phyloP scores from a whole-genome alignment of 1,140 invertebrate genomes.

The Drosophila pectinifera region DNA sequence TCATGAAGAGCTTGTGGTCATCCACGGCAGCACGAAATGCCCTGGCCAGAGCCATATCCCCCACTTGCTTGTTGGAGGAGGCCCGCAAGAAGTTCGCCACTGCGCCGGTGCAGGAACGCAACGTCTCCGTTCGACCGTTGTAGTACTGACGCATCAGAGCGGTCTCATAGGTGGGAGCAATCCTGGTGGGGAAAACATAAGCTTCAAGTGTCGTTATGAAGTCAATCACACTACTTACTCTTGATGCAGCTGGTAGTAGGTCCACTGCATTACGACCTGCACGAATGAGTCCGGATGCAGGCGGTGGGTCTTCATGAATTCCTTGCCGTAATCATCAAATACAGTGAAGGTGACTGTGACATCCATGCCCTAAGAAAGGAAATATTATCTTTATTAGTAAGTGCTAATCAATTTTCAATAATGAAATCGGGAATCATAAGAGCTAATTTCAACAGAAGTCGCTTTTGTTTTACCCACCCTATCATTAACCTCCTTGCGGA shows the following conservation, averaged over 20 bases:
- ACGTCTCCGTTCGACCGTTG: conserved; percentile 86
- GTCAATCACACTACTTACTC: conserved; percentile 62
- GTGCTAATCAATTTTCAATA: too few species aligned
- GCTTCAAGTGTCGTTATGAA: background rate
- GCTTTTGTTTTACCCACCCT: conserved; percentile 38
- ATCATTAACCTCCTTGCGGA: conserved; percentile 63
- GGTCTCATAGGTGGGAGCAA: conserved; percentile 87
- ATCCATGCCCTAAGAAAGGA: conserved; percentile 79
- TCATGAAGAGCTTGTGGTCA: conserved; percentile 84
- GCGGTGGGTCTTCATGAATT: conserved; percentile 85
- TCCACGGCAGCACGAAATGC: conserved; percentile 83
- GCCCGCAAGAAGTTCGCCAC: conserved; percentile 84
- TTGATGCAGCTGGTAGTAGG: conserved; percentile 86
- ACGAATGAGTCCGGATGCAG: conserved; percentile 88
- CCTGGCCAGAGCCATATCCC: conserved; percentile 46
- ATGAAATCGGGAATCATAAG: background rate
- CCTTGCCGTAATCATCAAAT: conserved; percentile 87
- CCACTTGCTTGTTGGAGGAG: conserved; percentile 74
- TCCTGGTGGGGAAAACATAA: conserved; percentile 52
- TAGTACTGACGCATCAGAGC: conserved; percentile 86
- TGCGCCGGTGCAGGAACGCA: conserved; percentile 85
- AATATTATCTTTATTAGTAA: too few species aligned
- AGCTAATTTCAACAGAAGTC: background rate
- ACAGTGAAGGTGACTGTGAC: conserved; percentile 77
- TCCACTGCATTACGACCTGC: conserved; percentile 88